A percentile compares a stretch with the other conserved stretches of the same genome.
Conservation (phyloP, 2,797 vertebrate species). For the Hylomyscus alleni region DNA sequence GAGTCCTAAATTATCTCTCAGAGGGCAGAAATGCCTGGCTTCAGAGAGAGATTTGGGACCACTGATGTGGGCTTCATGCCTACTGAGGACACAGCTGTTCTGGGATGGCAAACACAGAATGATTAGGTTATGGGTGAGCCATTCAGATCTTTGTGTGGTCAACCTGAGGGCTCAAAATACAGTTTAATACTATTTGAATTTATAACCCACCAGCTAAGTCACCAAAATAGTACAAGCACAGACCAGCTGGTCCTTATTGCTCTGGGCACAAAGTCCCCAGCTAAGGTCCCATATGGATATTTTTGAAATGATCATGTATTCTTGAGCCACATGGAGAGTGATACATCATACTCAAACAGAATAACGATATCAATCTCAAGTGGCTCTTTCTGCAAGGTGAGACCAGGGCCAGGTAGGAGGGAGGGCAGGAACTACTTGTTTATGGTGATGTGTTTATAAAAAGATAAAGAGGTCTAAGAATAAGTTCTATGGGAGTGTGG, state of each 20-base stretch:
- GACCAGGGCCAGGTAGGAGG: fast-evolving
- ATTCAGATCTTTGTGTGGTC: not conserved
- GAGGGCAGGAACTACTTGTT: too few relatives aligned
- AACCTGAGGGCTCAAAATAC: not conserved
- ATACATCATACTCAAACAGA: not conserved
- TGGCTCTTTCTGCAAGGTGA: not conserved
- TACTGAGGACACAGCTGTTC: not conserved
- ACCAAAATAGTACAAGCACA: not conserved
- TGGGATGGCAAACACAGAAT: too few relatives aligned
- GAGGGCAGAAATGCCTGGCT: not conserved
- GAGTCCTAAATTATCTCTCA: too few relatives aligned
- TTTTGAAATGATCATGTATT: not conserved
- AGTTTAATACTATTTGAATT: not conserved
- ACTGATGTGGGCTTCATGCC: not conserved
- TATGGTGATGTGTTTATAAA: too few relatives aligned
- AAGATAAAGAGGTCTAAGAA: too few relatives aligned
- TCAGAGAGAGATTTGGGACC: not conserved
- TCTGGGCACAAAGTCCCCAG: not conserved
- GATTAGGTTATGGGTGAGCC: too few relatives aligned
- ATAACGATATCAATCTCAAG: not conserved
- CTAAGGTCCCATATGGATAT: not conserved
- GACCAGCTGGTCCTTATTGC: not conserved
- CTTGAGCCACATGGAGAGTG: not conserved
- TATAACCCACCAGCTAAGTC: not conserved
- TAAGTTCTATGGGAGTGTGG: too few relatives aligned